phyloP scores from a whole-genome alignment of 2,113 vertebrate genomes.

The Lepus europaeus region DNA sequence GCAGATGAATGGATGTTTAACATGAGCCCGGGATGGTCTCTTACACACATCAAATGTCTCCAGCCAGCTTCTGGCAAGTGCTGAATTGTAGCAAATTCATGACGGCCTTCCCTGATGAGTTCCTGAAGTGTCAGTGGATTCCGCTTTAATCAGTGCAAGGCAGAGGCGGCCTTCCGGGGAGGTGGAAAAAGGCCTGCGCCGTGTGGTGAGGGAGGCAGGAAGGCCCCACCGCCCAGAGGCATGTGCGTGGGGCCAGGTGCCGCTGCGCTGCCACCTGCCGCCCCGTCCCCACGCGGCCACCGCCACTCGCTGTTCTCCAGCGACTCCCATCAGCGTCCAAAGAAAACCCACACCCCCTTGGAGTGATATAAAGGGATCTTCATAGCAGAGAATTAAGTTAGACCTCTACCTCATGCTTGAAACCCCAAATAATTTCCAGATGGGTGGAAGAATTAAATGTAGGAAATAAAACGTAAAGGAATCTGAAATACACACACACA shows the following conservation, averaged over 20 bases:
- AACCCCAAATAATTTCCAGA: constrained; percentile 82
- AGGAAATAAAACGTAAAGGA: constrained; percentile 75
- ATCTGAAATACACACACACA: background rate
- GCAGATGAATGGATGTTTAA: constrained; percentile 75
- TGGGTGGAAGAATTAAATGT: constrained; percentile 76
- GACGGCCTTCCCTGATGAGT: constrained; percentile 66
- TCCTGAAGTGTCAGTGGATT: constrained; percentile 61
- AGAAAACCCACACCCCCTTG: constrained; percentile 71
- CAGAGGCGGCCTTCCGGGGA: constrained; percentile 52
- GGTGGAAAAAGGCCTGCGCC: background rate
- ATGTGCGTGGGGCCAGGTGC: constrained; percentile 12
- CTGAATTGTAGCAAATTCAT: constrained; percentile 66
- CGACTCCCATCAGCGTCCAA: constrained; percentile 46
- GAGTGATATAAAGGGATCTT: constrained; percentile 73
- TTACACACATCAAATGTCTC: constrained; percentile 79
- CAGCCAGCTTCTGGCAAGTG: constrained; percentile 73
- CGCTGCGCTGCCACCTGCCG: background rate
- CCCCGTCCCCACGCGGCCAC: background rate
- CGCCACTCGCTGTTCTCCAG: background rate
- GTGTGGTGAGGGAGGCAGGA: background rate
- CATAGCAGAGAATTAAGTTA: constrained; percentile 67
- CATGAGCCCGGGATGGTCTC: constrained; percentile 58
- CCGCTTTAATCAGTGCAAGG: constrained; percentile 70
- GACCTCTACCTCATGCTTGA: constrained; percentile 72
- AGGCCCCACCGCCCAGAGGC: background rate